A percentile compares a stretch with the other conserved stretches of the same genome.
These are phyloP conservation scores for Chinchilla lanigera DNA, from an alignment of 2,113 vertebrate genomes.

Conservation along the genomic window DNA sequence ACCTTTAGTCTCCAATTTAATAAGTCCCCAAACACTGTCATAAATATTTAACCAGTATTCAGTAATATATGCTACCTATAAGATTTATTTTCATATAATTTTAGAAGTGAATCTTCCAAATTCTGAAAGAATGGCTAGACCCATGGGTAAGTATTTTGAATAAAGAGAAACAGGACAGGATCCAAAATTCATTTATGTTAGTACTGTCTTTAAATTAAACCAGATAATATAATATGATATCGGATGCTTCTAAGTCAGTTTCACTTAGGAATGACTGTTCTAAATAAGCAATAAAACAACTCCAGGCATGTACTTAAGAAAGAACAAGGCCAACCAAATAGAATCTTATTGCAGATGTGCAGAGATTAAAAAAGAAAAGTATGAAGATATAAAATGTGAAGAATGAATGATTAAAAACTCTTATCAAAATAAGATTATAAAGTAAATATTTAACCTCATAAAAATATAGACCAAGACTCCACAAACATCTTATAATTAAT, in stretches of 20 bases:
- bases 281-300: not conserved
- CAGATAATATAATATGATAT: not conserved
- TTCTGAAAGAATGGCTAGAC: not conserved
- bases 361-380: not conserved
- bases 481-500: not conserved
- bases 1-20: not conserved
- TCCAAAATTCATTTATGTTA: not conserved
- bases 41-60: not conserved
- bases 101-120: not conserved
- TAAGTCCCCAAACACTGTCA: not conserved
- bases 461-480: not conserved
- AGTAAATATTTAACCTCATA: not conserved
- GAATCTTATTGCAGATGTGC: not conserved
- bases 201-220: not conserved
- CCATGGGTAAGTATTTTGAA: not conserved
- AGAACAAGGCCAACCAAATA: not conserved
- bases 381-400: not conserved
- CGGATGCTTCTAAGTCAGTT: not conserved
- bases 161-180: not conserved
- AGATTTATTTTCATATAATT: not conserved
- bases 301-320: not conserved
- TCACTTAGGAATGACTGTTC: not conserved
- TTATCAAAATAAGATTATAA: not conserved
- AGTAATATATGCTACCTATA: not conserved
- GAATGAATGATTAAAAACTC: not conserved